These are phyloP conservation scores for Synergus umbraculus DNA, from an alignment of 2,888 invertebrate genomes.

Conservation along the genomic window DNA sequence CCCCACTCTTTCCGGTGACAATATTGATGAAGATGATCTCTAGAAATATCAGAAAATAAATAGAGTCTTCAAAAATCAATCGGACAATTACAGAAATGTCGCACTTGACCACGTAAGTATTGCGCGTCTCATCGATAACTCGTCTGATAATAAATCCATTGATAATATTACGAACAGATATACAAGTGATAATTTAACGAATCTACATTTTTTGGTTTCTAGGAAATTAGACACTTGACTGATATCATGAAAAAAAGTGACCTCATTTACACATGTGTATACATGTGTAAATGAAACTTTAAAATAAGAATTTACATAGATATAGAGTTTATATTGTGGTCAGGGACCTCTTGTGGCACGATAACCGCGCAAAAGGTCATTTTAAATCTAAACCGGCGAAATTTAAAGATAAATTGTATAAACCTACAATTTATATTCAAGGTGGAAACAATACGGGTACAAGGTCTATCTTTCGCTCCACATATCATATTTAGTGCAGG, in stretches of 20 bases:
- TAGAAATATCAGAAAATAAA: background rate
- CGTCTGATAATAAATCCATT: background rate
- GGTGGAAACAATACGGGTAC: background rate
- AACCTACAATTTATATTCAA: background rate
- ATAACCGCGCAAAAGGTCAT: background rate
- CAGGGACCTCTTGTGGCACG: background rate
- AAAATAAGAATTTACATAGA: background rate
- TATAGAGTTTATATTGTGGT: background rate
- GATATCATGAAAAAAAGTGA: background rate
- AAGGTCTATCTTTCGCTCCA: background rate
- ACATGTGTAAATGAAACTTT: background rate
- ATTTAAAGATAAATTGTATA: background rate
- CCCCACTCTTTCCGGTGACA: background rate
- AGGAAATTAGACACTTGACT: background rate
- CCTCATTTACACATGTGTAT: background rate
- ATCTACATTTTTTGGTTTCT: background rate
- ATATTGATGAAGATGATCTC: background rate
- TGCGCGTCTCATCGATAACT: background rate
- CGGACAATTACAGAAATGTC: background rate
- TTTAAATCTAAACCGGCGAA: background rate
- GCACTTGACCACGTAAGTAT: background rate
- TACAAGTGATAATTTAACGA: too few relatives aligned
- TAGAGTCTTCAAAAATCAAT: background rate
- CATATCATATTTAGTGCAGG: background rate
- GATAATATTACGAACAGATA: background rate